Evolutionary conservation across 1,140 invertebrate genomes (phyloP).

Genomic region (Ctenoplectra terminalis): DNA sequence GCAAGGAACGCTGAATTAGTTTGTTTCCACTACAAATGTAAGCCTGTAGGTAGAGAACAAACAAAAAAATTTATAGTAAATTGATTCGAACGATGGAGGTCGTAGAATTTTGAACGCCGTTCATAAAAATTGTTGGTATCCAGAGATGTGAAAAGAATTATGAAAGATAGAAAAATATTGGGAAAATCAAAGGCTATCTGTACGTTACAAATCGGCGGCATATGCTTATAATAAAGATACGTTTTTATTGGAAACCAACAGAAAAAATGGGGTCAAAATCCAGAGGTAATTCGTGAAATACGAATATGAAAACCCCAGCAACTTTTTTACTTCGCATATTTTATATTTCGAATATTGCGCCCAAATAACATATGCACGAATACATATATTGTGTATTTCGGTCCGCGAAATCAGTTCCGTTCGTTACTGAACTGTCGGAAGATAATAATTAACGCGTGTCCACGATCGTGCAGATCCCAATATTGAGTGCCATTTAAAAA

Average conservation of each 20-base stretch:
- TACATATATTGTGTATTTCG: neutral
- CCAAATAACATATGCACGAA: neutral
- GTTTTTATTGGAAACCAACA: neutral
- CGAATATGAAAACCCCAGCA: neutral
- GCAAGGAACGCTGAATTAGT: too few species aligned
- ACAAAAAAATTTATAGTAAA: too few species aligned
- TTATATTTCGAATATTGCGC: neutral
- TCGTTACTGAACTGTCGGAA: neutral
- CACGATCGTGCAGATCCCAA: neutral
- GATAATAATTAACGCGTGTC: neutral
- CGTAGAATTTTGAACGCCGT: neutral
- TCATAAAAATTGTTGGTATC: neutral
- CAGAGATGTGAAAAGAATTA: neutral
- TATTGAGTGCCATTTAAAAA: neutral
- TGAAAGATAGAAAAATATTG: neutral
- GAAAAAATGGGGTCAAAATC: neutral
- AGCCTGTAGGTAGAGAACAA: too few species aligned
- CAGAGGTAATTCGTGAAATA: neutral
- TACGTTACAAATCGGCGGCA: neutral
- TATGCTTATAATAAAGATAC: neutral
- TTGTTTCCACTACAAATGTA: neutral
- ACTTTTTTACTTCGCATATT: neutral
- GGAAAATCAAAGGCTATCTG: neutral
- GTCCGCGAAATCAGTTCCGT: slow-evolving; percentile 13
- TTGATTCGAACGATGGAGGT: neutral